These are phyloP conservation scores for Cryptocephalus primarius DNA, from an alignment of 2,888 invertebrate species.

Conservation along the genomic window DNA sequence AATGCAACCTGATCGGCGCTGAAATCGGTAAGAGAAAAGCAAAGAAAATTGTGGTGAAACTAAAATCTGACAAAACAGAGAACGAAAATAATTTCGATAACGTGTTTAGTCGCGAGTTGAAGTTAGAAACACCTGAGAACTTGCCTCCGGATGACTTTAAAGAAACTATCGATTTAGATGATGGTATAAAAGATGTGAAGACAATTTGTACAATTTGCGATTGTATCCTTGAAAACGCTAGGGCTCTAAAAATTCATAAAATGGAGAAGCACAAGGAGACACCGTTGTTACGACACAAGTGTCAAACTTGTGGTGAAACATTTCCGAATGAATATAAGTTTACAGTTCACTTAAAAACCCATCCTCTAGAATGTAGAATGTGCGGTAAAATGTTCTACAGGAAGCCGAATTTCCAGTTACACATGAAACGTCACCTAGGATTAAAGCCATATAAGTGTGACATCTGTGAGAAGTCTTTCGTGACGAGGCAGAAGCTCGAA, in stretches of 20 bases:
- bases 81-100: conserved; percentile 35
- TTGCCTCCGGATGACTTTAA: conserved; percentile 2
- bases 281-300: conserved; percentile 33
- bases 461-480: conserved; percentile 70
- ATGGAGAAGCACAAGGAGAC: conserved; percentile 40
- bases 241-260: conserved; percentile 37
- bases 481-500: conserved; percentile 68
- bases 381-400: conserved; percentile 69
- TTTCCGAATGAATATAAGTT: conserved; percentile 58
- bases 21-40: conserved; percentile 27
- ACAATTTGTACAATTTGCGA: conserved; percentile 27
- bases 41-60: conserved; percentile 28
- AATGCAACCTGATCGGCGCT: conserved; percentile 23
- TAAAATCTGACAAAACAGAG: conserved; percentile 26
- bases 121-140: conserved; percentile 20
- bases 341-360: conserved; percentile 63
- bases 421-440: conserved; percentile 66
- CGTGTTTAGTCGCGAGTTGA: conserved; percentile 31
- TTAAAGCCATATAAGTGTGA: conserved; percentile 60
- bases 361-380: conserved; percentile 72
- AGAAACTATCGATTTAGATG: background rate
- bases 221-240: conserved; percentile 22
- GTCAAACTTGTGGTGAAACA: conserved; percentile 53
- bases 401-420: conserved; percentile 63
- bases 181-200: conserved; percentile 14